Evolutionary conservation across 2,888 invertebrate species (phyloP).

Genomic region (Limnephilus rhombicus): DNA sequence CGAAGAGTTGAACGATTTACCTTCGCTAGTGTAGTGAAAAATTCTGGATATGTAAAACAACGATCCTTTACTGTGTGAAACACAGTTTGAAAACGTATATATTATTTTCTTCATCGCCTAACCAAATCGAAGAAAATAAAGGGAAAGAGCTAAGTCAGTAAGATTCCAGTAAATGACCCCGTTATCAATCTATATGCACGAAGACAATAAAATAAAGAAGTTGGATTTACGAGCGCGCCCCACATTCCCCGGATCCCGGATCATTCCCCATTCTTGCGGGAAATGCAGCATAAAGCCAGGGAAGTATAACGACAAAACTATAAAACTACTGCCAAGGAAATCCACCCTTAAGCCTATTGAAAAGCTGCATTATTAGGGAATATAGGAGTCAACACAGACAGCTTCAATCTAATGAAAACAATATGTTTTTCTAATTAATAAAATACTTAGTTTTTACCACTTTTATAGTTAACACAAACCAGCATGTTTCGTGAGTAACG

Average conservation of each 20-base stretch:
- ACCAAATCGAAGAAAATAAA: not conserved
- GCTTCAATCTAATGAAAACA: not conserved
- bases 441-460: no score
- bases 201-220: not conserved
- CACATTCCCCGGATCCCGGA: not conserved
- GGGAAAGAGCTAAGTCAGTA: not conserved
- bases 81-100: not conserved
- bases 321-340: not conserved
- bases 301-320: not conserved
- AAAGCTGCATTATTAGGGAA: not conserved
- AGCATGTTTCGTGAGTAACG: no score
- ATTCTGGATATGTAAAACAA: no score
- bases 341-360: not conserved
- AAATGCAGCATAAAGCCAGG: not conserved
- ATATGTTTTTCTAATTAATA: no score
- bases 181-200: not conserved
- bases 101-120: not conserved
- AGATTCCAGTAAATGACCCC: not conserved
- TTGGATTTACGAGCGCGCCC: not conserved
- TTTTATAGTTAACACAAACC: no score
- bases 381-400: not conserved
- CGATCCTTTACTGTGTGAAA: no score
- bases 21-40: no score
- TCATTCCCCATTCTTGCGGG: not conserved
- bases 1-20: no score